These are phyloP conservation scores for Bubo bubo DNA, from an alignment of 2,113 vertebrate species.

Conservation along the genomic window DNA sequence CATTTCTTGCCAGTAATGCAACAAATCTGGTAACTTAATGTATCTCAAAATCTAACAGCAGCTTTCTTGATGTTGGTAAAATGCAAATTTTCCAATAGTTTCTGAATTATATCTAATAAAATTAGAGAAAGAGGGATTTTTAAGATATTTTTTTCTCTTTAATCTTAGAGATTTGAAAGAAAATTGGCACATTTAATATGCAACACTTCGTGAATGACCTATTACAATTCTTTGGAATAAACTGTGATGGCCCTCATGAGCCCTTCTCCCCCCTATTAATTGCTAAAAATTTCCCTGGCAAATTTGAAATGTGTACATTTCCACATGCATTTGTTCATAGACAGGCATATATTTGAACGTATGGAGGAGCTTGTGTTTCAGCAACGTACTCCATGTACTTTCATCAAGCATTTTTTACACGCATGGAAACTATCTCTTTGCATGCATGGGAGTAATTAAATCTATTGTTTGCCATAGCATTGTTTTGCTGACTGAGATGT, in stretches of 20 bases:
- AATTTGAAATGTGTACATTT: not conserved
- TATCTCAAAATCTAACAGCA: not conserved
- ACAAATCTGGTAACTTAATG: not conserved
- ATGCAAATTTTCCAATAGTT: not conserved
- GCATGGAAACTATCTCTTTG: not conserved
- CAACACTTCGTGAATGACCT: not conserved
- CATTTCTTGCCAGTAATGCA: not conserved
- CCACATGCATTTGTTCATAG: not conserved
- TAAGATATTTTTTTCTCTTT: not conserved
- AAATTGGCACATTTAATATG: not conserved
- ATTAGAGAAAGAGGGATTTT: not conserved
- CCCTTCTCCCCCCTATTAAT: not conserved
- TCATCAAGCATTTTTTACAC: not conserved
- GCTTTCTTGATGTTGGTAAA: not conserved
- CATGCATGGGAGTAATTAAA: not conserved
- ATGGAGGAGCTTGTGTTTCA: not conserved
- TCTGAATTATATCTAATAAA: not conserved
- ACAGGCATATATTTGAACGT: not conserved
- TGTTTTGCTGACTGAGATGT: not conserved
- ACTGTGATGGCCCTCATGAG: not conserved
- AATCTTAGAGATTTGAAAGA: not conserved
- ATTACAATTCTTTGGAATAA: not conserved
- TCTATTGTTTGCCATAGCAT: not conserved
- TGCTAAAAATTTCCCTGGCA: not conserved
- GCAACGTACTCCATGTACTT: not conserved